These are phyloP conservation scores for Muscina levida DNA, from an alignment of 2,888 invertebrate species.

Conservation along the genomic window DNA sequence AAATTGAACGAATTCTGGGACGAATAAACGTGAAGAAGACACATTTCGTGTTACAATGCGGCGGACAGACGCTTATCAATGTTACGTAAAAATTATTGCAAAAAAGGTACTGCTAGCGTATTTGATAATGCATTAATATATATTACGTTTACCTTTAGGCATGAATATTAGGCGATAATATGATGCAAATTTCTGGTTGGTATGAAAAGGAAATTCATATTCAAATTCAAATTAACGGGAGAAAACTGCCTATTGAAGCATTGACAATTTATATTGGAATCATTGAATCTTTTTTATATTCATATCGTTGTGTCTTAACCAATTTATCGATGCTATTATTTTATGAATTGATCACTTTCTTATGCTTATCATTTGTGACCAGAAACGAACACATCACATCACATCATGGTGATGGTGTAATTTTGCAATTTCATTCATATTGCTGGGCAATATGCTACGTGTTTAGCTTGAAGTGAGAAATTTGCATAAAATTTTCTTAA, in stretches of 20 bases:
- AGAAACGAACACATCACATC: too few species aligned
- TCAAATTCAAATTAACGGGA: too few species aligned
- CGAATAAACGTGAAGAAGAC: slow-evolving; percentile 37
- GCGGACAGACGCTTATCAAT: background rate
- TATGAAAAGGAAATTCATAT: too few species aligned
- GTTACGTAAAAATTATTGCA: background rate
- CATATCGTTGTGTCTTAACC: background rate
- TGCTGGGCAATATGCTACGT: slow-evolving; percentile 1
- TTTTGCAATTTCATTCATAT: background rate
- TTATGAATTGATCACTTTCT: background rate
- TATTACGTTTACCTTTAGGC: background rate
- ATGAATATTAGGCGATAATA: too few species aligned
- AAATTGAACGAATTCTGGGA: slow-evolving; percentile 1
- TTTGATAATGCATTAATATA: background rate
- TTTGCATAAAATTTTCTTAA: slow-evolving; percentile 8
- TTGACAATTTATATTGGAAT: too few species aligned
- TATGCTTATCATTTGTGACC: slow-evolving; percentile 8
- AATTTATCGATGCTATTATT: background rate
- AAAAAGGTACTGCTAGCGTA: background rate
- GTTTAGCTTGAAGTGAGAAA: background rate
- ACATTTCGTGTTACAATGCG: slow-evolving; percentile 34
- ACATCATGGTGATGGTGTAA: background rate
- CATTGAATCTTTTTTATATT: slow-evolving; percentile 7
- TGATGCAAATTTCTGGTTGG: too few species aligned
- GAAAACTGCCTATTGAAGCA: too few species aligned